phyloP scores from a whole-genome alignment of 2,888 invertebrate genomes.

The Rotaria magnacalcarata region DNA sequence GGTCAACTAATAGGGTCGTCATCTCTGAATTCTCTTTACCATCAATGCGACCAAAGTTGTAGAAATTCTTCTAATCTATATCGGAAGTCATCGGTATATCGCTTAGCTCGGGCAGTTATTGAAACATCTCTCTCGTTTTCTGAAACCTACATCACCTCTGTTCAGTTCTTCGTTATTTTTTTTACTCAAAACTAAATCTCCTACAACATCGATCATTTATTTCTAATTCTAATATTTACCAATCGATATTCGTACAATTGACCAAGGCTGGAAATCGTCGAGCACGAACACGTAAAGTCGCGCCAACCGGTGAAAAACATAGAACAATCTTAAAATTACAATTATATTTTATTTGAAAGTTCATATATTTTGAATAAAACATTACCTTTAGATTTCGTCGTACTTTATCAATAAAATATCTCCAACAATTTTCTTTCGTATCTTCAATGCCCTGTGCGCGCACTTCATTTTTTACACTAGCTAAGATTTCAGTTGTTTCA shows the following conservation, averaged over 20 bases:
- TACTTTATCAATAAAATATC: constrained; percentile 90
- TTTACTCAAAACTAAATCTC: no score
- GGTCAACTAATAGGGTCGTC: no score
- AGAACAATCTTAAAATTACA: constrained; percentile 69
- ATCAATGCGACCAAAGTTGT: no score
- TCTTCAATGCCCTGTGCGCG: constrained; percentile 77
- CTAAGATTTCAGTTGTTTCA: constrained; percentile 87
- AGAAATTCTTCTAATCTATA: no score
- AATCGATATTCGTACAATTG: constrained; percentile 88
- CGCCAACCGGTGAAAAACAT: constrained; percentile 93
- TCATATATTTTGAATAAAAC: neutral
- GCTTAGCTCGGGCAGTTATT: no score
- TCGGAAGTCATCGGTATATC: no score
- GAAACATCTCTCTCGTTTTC: no score
- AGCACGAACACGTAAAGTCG: constrained; percentile 80
- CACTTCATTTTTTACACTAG: constrained; percentile 67
- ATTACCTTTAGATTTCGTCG: constrained; percentile 66
- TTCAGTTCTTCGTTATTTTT: no score
- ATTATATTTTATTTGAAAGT: neutral
- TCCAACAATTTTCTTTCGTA: constrained; percentile 91
- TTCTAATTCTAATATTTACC: constrained; percentile 61
- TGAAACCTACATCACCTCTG: no score
- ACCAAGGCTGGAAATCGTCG: constrained; percentile 92
- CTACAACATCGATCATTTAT: no score
- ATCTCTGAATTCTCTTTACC: no score